Evolutionary conservation across 2,888 invertebrate genomes (phyloP).

Genomic region (Lycia hirtaria): DNA sequence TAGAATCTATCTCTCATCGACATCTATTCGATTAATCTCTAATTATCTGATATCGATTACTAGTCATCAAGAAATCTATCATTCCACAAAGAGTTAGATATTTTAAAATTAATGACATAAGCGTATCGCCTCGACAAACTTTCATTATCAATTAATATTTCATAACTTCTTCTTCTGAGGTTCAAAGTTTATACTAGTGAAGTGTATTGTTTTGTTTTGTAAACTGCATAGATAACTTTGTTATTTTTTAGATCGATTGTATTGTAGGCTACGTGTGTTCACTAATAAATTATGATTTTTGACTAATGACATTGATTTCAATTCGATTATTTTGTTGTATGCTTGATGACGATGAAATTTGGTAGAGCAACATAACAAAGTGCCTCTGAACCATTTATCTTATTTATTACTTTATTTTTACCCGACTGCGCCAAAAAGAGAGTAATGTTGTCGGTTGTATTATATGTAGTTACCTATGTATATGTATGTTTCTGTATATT

Average conservation of each 20-base stretch:
- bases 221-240: constrained; percentile 9
- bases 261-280: constrained; percentile 3
- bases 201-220: neutral
- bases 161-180: neutral
- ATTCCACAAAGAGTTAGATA: constrained; percentile 50
- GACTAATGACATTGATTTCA: constrained; percentile 4
- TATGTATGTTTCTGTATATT: too few relatives aligned
- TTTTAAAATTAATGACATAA: constrained; percentile 53
- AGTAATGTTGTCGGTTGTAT: too few relatives aligned
- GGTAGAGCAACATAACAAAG: too few relatives aligned
- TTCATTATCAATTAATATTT: neutral
- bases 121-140: constrained; percentile 12
- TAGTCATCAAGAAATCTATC: constrained; percentile 47
- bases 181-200: neutral
- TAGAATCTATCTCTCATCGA: too few relatives aligned
- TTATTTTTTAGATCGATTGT: neutral
- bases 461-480: too few relatives aligned
- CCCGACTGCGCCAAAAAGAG: too few relatives aligned
- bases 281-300: constrained; percentile 6
- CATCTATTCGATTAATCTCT: constrained; percentile 18
- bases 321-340: neutral
- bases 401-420: too few relatives aligned
- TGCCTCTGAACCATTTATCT: too few relatives aligned
- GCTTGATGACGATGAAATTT: too few relatives aligned
- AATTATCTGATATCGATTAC: constrained; percentile 27